These are phyloP conservation scores for Heterochromis multidens DNA, from an alignment of 2,113 vertebrate species.

Conservation along the genomic window DNA sequence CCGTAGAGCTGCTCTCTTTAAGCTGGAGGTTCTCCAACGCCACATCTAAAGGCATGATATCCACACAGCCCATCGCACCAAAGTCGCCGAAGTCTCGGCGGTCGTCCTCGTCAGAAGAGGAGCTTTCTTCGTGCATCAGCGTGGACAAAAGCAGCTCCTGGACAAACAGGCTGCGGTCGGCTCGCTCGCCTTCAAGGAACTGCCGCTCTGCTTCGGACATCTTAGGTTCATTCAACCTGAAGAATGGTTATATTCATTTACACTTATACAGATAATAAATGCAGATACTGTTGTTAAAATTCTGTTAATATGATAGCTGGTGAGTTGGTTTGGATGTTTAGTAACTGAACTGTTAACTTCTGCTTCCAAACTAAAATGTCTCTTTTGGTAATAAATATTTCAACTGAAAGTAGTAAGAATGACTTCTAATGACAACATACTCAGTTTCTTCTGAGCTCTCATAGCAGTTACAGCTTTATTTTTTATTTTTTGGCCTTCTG, in stretches of 20 bases:
- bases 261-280: neutral
- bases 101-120: slow-evolving; percentile 97
- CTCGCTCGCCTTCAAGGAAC: slow-evolving; percentile 89
- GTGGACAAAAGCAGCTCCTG: slow-evolving; percentile 98
- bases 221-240: slow-evolving; percentile 94
- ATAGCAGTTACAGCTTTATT: too few relatives aligned
- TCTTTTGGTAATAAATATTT: too few relatives aligned
- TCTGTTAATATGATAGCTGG: too few relatives aligned
- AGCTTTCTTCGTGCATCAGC: slow-evolving; percentile 95
- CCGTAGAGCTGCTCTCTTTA: slow-evolving; percentile 89
- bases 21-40: slow-evolving; percentile 99
- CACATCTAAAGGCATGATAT: slow-evolving; percentile 99
- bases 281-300: too few relatives aligned
- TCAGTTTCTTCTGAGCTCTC: neutral
- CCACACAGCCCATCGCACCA: slow-evolving; percentile 99
- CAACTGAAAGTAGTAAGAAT: neutral
- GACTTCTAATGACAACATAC: too few relatives aligned
- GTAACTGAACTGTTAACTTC: too few relatives aligned
- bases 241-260: neutral
- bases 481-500: too few relatives aligned
- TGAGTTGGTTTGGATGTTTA: too few relatives aligned
- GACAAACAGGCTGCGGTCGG: slow-evolving; percentile 96
- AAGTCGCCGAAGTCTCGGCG: slow-evolving; percentile 95
- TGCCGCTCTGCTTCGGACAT: slow-evolving; percentile 95
- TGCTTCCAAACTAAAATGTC: too few relatives aligned